phyloP scores from a whole-genome alignment of 2,797 vertebrate species.

The Kryptopterus vitreolus region DNA sequence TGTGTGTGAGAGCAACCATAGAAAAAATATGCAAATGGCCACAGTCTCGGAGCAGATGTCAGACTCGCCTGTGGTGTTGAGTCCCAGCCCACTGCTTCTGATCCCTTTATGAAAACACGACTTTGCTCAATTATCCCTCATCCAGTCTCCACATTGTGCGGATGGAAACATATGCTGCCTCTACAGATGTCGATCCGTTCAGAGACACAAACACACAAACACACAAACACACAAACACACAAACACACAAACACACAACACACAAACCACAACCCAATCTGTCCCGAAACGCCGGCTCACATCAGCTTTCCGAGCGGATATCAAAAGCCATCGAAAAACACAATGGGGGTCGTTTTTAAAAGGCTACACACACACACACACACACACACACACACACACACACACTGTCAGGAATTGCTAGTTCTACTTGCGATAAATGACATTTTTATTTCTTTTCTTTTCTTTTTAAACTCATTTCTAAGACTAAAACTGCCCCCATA shows the following conservation, averaged over 20 bases:
- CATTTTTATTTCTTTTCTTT: conserved; percentile 28
- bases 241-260: conserved; percentile 36
- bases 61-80: conserved; percentile 39
- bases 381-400: conserved; percentile 44
- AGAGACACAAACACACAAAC: conserved; percentile 35
- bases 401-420: neutral
- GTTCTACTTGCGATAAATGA: conserved; percentile 33
- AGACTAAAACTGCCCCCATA: conserved; percentile 36
- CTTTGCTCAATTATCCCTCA: conserved; percentile 38
- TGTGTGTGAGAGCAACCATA: conserved; percentile 15
- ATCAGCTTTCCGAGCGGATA: conserved; percentile 49
- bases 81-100: conserved; percentile 30
- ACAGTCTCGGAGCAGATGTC: conserved; percentile 48
- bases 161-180: conserved; percentile 46
- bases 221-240: conserved; percentile 23
- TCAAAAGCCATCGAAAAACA: conserved; percentile 55
- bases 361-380: conserved; percentile 36
- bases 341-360: conserved; percentile 28
- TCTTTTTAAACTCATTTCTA: conserved; percentile 22
- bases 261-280: conserved; percentile 34
- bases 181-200: conserved; percentile 7
- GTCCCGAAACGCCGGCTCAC: conserved; percentile 28
- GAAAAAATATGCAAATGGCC: conserved; percentile 28
- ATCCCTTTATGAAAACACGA: conserved; percentile 46
- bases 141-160: conserved; percentile 40